These are phyloP conservation scores for Trematocara unimaculatum DNA, from an alignment of 2,113 vertebrate species.

Conservation along the genomic window DNA sequence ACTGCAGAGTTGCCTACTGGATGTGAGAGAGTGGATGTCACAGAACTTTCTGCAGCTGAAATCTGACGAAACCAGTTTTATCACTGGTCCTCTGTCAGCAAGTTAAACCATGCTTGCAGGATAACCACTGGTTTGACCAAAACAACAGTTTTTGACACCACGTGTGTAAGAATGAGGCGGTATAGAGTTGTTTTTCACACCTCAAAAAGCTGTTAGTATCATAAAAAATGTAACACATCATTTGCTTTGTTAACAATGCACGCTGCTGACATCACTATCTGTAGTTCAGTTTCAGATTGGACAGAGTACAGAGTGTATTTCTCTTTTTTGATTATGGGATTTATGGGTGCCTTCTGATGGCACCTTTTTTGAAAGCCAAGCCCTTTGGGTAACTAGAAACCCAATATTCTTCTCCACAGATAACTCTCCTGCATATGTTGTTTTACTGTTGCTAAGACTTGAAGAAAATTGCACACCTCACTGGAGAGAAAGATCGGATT, in stretches of 20 bases:
- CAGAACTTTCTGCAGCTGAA: neutral
- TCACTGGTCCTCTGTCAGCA: neutral
- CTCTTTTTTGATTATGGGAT: neutral
- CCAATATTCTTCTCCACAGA: neutral
- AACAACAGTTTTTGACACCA: neutral
- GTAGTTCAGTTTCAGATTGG: neutral
- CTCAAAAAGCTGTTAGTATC: neutral
- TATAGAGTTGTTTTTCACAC: neutral
- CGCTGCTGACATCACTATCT: neutral
- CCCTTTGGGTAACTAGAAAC: neutral
- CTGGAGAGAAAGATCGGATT: conserved; percentile 18
- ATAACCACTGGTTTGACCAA: neutral
- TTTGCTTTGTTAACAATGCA: neutral
- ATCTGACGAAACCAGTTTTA: neutral
- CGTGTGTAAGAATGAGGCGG: neutral
- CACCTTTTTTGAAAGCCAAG: neutral
- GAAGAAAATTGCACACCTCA: neutral
- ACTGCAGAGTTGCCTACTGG: neutral
- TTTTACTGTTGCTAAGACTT: neutral
- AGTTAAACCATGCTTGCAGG: neutral
- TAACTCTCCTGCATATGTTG: neutral
- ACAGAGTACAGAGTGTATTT: neutral
- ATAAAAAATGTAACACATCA: neutral
- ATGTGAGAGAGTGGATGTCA: neutral
- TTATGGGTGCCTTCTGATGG: neutral